Conservation (phyloP, 1,140 invertebrate genomes). For the Phthorimaea operculella region DNA sequence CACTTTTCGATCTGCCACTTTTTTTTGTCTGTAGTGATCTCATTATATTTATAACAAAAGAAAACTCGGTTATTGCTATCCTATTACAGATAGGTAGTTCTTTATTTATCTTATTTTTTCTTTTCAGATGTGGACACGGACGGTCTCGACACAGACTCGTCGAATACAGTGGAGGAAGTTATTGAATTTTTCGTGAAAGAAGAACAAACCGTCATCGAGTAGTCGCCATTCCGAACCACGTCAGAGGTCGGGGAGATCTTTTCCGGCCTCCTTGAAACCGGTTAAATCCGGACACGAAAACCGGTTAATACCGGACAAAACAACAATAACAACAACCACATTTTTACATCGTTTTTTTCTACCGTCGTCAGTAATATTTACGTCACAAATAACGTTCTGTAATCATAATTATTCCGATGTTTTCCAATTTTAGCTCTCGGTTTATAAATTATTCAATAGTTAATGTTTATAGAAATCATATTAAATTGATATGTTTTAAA, state of each 20-base stretch:
- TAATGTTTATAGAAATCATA: conserved; percentile 62
- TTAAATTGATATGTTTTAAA: conserved; percentile 65
- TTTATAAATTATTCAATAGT: conserved; percentile 60
- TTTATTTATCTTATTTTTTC: no score
- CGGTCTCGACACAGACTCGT: conserved; percentile 83
- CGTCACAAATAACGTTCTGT: conserved; percentile 38
- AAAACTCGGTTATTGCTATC: conserved; percentile 10
- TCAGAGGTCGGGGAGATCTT: conserved; percentile 33
- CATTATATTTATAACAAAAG: conserved; percentile 6
- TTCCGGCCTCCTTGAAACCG: conserved; percentile 32
- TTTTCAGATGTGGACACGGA: conserved; percentile 90
- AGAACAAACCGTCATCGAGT: conserved; percentile 85
- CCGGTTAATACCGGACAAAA: conserved; percentile 34
- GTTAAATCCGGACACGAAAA: conserved; percentile 13
- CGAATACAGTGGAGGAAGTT: conserved; percentile 93
- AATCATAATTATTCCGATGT: conserved; percentile 38
- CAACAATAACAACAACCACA: conserved; percentile 24
- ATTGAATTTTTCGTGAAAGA: conserved; percentile 99
- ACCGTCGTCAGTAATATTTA: conserved; percentile 27
- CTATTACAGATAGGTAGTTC: no score
- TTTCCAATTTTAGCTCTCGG: conserved; percentile 41
- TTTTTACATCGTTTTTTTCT: conserved; percentile 54
- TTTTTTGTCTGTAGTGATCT: no score
- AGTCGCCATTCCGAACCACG: conserved; percentile 45
- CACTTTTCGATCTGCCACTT: no score